phyloP scores from a whole-genome alignment of 2,797 vertebrate species.

The Sebastes iracundus region DNA sequence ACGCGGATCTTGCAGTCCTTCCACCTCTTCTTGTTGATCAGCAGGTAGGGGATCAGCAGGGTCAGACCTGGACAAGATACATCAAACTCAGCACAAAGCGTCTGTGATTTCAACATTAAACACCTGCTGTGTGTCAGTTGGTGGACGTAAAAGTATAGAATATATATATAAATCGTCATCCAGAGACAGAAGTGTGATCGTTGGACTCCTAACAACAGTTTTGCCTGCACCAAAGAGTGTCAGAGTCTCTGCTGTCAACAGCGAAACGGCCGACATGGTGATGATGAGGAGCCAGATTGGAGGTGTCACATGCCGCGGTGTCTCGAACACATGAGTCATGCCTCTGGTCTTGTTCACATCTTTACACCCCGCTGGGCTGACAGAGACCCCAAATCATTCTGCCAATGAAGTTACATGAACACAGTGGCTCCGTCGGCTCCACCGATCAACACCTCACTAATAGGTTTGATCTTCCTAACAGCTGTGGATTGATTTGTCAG shows the following conservation, averaged over 20 bases:
- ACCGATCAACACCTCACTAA: background rate
- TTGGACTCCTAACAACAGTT: background rate
- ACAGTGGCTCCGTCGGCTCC: background rate
- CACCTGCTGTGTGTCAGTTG: background rate
- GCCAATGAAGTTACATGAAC: background rate
- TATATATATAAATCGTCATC: background rate
- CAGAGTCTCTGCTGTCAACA: background rate
- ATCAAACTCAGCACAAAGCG: background rate
- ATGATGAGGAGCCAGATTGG: background rate
- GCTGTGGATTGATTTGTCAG: background rate
- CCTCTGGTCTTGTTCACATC: conserved; percentile 1
- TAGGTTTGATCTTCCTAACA: background rate
- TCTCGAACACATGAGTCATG: background rate
- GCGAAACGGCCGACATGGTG: background rate
- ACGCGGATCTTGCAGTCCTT: conserved; percentile 97
- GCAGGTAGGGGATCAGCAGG: conserved; percentile 94
- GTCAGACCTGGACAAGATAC: conserved; percentile 86
- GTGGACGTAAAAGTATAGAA: background rate
- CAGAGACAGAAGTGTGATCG: background rate
- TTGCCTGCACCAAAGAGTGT: background rate
- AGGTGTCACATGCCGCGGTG: conserved; percentile 4
- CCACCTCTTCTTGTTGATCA: conserved; percentile 99
- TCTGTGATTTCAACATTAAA: background rate
- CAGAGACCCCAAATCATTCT: background rate
- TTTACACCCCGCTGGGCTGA: conserved; percentile 4